Evolutionary conservation across 2,113 vertebrate species (phyloP).

Genomic region (Genyomyrus donnyi): DNA sequence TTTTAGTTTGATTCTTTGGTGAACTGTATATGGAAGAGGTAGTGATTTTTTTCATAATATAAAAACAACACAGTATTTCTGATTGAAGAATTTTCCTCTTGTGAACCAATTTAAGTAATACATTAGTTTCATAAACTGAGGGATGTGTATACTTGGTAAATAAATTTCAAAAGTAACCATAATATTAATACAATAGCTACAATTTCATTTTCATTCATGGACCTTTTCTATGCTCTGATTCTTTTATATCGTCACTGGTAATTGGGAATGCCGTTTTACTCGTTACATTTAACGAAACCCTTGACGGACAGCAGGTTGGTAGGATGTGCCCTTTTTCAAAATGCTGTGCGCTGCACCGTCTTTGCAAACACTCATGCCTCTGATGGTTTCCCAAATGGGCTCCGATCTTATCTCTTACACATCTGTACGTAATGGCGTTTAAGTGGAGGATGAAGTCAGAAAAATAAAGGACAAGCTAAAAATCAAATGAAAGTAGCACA

Average conservation of each 20-base stretch:
- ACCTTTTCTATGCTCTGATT: not conserved
- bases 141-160: not conserved
- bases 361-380: not conserved
- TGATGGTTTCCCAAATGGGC: not conserved
- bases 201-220: not conserved
- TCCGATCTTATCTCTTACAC: not conserved
- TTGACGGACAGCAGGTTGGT: not conserved
- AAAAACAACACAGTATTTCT: not conserved
- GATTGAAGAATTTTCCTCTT: not conserved
- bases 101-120: not conserved
- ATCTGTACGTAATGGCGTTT: not conserved
- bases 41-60: not conserved
- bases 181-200: not conserved
- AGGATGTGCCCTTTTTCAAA: not conserved
- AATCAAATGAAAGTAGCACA: not conserved
- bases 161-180: not conserved
- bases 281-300: not conserved
- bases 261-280: not conserved
- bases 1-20: not conserved
- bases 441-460: not conserved
- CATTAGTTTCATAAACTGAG: not conserved
- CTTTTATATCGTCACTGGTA: not conserved
- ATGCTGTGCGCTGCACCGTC: not conserved
- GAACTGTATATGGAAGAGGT: not conserved
- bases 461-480: not conserved